A percentile compares a stretch with the other conserved stretches of the same genome.
These are phyloP conservation scores for Albula goreensis DNA, from an alignment of 2,113 vertebrate genomes.

Conservation along the genomic window DNA sequence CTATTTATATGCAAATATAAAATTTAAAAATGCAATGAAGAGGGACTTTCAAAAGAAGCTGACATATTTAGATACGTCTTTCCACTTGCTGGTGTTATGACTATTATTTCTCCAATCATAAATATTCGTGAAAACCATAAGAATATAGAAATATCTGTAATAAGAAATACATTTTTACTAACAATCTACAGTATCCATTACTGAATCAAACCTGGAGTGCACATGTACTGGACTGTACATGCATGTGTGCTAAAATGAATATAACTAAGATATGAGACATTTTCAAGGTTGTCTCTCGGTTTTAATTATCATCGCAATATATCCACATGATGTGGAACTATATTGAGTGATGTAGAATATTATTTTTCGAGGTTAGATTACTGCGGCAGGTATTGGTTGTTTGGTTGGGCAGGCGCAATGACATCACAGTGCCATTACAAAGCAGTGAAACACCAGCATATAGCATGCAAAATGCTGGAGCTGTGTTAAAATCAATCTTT, in stretches of 20 bases:
- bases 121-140: no score
- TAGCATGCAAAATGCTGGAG: no score
- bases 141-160: no score
- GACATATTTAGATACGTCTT: background rate
- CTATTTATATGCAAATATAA: background rate
- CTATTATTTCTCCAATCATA: no score
- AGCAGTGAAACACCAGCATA: no score
- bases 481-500: background rate
- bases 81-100: background rate
- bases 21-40: background rate
- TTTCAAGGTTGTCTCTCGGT: background rate
- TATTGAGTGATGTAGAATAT: background rate
- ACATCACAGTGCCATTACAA: background rate
- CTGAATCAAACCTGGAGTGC: no score
- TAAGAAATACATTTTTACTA: no score
- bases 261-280: background rate
- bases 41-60: background rate
- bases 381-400: background rate
- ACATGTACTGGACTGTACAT: no score
- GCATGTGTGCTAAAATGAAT: no score
- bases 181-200: no score
- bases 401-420: background rate
- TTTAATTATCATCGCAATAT: background rate
- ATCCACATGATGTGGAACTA: background rate
- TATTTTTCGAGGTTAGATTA: background rate